Percentiles rank a stretch among this genome's conserved stretches.
phyloP scores from a whole-genome alignment of 2,888 invertebrate species.

The Calliopum simillimum region DNA sequence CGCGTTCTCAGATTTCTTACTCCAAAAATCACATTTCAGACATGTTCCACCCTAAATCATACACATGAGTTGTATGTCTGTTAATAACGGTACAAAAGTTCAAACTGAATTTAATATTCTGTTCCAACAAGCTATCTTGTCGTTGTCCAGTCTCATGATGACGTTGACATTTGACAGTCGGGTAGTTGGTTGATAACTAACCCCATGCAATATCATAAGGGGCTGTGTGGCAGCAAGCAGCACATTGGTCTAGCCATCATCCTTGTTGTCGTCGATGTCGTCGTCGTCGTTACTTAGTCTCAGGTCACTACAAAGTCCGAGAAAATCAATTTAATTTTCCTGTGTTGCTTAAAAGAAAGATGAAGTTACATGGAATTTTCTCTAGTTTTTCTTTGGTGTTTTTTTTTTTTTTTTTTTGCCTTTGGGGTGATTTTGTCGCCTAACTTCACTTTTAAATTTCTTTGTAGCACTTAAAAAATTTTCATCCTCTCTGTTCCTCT shows the following conservation, averaged over 20 bases:
- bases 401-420: background rate
- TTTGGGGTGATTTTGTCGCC: slow-evolving; percentile 2
- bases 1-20: too few relatives aligned
- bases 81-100: slow-evolving; percentile 19
- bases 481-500: background rate
- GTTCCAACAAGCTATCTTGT: background rate
- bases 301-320: slow-evolving; percentile 25
- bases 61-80: background rate
- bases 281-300: too few relatives aligned
- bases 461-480: slow-evolving; percentile 18
- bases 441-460: slow-evolving; percentile 18
- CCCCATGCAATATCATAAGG: too few relatives aligned
- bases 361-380: slow-evolving; percentile 12
- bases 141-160: slow-evolving; percentile 7
- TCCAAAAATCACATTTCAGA: background rate
- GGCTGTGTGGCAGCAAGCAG: too few relatives aligned
- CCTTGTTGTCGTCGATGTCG: background rate
- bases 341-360: slow-evolving; percentile 12
- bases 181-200: background rate
- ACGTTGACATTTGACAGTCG: slow-evolving; percentile 4
- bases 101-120: slow-evolving; percentile 29
- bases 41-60: slow-evolving; percentile 1
- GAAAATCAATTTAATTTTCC: slow-evolving; percentile 34
- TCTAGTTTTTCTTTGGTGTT: background rate
- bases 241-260: background rate